Evolutionary conservation across 2,797 vertebrate genomes (phyloP), one percentile per base, ranked within the genome.

Genomic region (Eulemur coronatus): DNA sequence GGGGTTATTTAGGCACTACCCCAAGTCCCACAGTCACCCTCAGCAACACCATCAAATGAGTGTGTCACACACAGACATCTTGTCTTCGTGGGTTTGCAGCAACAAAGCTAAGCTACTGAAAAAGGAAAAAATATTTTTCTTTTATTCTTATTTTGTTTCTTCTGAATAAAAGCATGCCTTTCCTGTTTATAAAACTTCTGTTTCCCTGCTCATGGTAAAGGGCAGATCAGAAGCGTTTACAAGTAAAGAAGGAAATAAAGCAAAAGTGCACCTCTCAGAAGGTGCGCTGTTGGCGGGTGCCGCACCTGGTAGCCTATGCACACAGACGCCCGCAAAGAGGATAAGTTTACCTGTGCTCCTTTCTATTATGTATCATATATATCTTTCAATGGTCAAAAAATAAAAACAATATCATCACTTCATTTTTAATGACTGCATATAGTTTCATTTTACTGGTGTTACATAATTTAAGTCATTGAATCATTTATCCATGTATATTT

Each of bases 71-170:
- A 17, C 50, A 48, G 26, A 5, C 4, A 0, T 28, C 14, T 22
- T 8, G 1, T 26, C 2, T 14, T 15, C 1, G 1, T 0, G 4
- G 1, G 2, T 10, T 46, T 22, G 35, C 0, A 1, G 1, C 22
- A 17, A 50, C 28, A 72, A 28, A 72, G 8, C n/a, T 13, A 1
- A 48, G 30, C 46, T 3, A 14, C 35, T 20, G 6, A 52, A 48
- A 46, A 48, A 43, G 13, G 13, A 38, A 28, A 41, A 18, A 3
- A 2, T 5, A 4, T 11, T 30, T 73, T 48, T 59, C 15, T 61
- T 2, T n/a, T 6, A 9, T 30, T 55, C 15, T 26, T 85, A 17
- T 4, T 96, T 85, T 48, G 7, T 35, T 35, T 70, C 73, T 81
- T 80, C 46, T 65, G 55, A 70, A 41, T 2, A 12, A 33, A 61